These are phyloP conservation scores for Suricata suricatta DNA, from an alignment of 2,113 vertebrate species.

Conservation along the genomic window DNA sequence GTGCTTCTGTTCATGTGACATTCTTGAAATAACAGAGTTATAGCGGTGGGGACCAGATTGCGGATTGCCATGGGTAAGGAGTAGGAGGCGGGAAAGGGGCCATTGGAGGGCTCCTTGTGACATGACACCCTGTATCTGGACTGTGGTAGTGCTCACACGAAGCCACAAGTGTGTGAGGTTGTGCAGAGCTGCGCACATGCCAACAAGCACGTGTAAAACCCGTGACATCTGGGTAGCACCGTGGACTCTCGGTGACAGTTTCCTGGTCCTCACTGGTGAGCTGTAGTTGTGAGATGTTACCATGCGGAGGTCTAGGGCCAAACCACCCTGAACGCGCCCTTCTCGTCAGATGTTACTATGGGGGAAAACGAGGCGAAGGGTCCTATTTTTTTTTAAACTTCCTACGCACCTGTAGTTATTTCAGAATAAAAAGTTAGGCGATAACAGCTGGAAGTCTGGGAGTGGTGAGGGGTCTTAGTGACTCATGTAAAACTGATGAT, in stretches of 20 bases:
- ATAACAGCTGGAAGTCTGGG: neutral
- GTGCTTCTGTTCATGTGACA: neutral
- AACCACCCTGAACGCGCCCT: too few species aligned
- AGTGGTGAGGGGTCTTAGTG: neutral
- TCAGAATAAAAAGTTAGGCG: neutral
- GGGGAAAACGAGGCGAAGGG: neutral
- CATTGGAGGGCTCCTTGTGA: neutral
- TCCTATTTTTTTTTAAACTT: neutral
- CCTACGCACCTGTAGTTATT: neutral
- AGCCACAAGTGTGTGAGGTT: neutral
- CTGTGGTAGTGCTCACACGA: neutral
- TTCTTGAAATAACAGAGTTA: neutral
- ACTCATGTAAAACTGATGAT: neutral
- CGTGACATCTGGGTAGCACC: neutral
- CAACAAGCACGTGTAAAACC: fast-evolving
- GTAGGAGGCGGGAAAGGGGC: neutral
- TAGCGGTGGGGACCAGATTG: neutral
- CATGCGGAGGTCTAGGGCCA: too few species aligned
- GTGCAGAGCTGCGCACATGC: neutral
- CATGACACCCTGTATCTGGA: neutral
- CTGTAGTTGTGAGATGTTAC: neutral
- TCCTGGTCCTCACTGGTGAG: neutral
- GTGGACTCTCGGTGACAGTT: fast-evolving
- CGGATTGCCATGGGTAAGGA: neutral
- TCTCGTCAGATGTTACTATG: neutral